Base-by-base conservation (phyloP, 1,140 invertebrate species). In the Holcopasites calliopsidis region DNA sequence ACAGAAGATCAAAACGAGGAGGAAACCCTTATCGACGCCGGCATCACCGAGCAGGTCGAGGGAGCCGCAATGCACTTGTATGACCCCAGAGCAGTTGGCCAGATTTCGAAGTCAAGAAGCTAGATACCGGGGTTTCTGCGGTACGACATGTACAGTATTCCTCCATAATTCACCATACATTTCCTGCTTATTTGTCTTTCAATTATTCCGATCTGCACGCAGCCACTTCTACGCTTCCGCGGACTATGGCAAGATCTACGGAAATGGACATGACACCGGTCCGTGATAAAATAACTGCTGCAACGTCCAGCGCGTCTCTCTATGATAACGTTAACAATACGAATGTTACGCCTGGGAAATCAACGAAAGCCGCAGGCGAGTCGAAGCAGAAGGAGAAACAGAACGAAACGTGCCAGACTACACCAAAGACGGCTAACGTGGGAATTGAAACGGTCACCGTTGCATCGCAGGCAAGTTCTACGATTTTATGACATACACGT, bases 51-150 rank as follows among this genome's bases (percentile, higher is more conserved):
- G 96, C 85, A 93, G 96, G 86, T 94, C 95, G 65, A 94, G 96
- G 75, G 97, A 98, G 90, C 96, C 97, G 54, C 97, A 98, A 88
- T 98, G 97, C 92, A 98, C 97, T 71, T 98, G 97, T 90, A 98
- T 98, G 97, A 97, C 97, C 23, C 95, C 97, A 62, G 97, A 98
- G 90, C 97, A 98, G 91, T 97, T 97, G 90, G 95, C 95, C 77
- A 94, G 96, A 87, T 93, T 97, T 64, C 92, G 96, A 88, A 94
- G 94, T 88, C 96, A 97, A 92, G 96, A 97, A 93, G 95, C 96
- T 62, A 92, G 97, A 92, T 96, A 96, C 92, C 93, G 96, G 92
- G 92, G 93, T 93, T 90, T 86, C 77, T 91, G 82, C 73, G 80
- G 86, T 90, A 85, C 44, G 85, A 84, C 80, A 80, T 64, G n/a